Evolutionary conservation across 2,113 vertebrate genomes (phyloP), one percentile per base, ranked within the genome.

Genomic region (Rhodinocichla rosea): DNA sequence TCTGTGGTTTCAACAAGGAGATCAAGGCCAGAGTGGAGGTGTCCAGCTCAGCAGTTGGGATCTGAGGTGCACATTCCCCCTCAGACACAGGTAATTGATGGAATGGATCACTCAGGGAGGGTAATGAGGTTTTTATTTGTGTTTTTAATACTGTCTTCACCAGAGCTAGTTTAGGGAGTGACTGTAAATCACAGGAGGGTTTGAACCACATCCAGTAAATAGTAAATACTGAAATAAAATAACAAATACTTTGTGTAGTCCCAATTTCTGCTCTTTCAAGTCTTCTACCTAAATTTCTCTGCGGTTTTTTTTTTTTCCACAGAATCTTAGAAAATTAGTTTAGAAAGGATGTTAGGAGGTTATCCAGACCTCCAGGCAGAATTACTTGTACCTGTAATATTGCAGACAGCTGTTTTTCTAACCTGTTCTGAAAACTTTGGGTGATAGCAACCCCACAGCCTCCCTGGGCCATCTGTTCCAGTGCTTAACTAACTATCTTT

Each of bases 291-390:
- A 5, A 39, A 70, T 88, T 77, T 83, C 10, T 42, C 16, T 90
- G 19, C 1, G 1, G 4, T 37, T 23, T 81, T 15, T 32, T 7
- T 7, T 40, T 73, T 67, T 52, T 52, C 2, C 30, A 49, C 13
- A 55, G 49, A 65, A 53, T 83, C 79, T 80, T 59, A 77, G 52
- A 87, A 83, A 87, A 86, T 74, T 33, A 67, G 45, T 83, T 76
- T 92, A 74, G 73, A 75, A 89, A 96, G 86, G 76, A 60, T 93
- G 89, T 87, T 64, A 78, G 0, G 96, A 97, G 92, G 94, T 96
- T 97, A 96, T 92, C 80, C 56, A 81, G 94, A 94, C 91, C 96
- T 96, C 68, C 89, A 93, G 96, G 96, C 94, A 94, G 91, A 96
- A 93, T 87, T 92, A 92, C 95, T 77, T 95, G 39, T 87, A 83